Evolutionary conservation across 2,888 invertebrate species (phyloP), one percentile per base, ranked within the genome.

Genomic region (Harpalus rufipes): DNA sequence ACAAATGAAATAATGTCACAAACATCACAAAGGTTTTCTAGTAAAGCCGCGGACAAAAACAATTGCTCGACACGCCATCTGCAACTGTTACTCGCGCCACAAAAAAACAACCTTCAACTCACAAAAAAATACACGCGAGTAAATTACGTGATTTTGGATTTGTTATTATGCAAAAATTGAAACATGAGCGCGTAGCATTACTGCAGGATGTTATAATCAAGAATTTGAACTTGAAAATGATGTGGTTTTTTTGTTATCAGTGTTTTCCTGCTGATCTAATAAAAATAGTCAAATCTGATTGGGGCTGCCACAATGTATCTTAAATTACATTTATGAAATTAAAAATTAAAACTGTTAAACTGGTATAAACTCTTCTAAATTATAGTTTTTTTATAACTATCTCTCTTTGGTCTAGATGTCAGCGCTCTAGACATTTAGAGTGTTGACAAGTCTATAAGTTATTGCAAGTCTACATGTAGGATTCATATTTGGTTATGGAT

Each of bases 21-120:
- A 68, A 68, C 32, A 51, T 51, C 44, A 51, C 1, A 8, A 12
- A 51, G 0, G 44, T 12, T 10, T 51, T 51, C 44, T 14, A 68
- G 68, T 68, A 32, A 63, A 39, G 68, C 68, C 68, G 68, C 14
- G 7, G 32, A n/a, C 68, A 68, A 68, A 68, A 68, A 68, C 68
- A 68, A 39, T 68, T 41, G n/a, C 14, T 63, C 0, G 12, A 7
- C 21, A 10, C 63, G 63, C 21, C 65, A 65, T 25, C 65, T 65
- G 65, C 68, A 39, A 39, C 39, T 65, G 39, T 39, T n/a, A 12
- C 68, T 32, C 14, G 68, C 32, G 39, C 39, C 7, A 32, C 68
- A 68, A 68, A 68, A 68, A 68, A 68, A 0, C 68, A 68, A 39
- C 68, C 68, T 68, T 68, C 68, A 68, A 12, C 21, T 14, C n/a